Percentiles rank a stretch among this genome's conserved stretches.
Evolutionary conservation across 2,888 invertebrate species (phyloP).

Genomic region (Temnothorax ravouxi): DNA sequence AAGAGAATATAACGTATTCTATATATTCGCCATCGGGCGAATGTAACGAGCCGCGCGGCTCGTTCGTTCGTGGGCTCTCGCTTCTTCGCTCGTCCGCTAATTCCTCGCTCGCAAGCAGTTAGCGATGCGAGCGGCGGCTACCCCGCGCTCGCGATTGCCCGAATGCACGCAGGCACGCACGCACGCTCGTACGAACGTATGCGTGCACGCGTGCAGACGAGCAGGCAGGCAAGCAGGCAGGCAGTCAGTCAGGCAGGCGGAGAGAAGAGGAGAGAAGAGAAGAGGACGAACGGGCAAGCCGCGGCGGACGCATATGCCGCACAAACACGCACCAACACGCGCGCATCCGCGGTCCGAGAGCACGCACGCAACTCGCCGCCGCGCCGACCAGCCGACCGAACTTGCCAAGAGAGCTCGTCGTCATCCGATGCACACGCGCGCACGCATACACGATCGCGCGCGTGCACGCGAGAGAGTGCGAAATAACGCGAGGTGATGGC

Average conservation of each 20-base stretch:
- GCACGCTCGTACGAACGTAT: constrained; percentile 45
- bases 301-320: constrained; percentile 70
- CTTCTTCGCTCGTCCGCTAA: constrained; percentile 72
- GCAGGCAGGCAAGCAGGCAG: constrained; percentile 69
- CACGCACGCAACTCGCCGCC: constrained; percentile 43
- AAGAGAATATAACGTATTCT: background rate
- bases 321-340: constrained; percentile 39
- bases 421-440: constrained; percentile 31
- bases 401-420: constrained; percentile 46
- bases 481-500: constrained; percentile 85
- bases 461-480: constrained; percentile 79
- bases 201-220: constrained; percentile 56
- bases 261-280: constrained; percentile 67
- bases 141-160: constrained; percentile 50
- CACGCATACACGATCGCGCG: constrained; percentile 28
- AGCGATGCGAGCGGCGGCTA: constrained; percentile 57
- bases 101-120: constrained; percentile 69
- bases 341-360: constrained; percentile 34
- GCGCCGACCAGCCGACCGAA: constrained; percentile 29
- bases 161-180: constrained; percentile 49
- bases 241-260: constrained; percentile 79
- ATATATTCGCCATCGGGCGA: constrained; percentile 32
- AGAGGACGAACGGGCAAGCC: constrained; percentile 65
- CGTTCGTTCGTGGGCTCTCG: constrained; percentile 65
- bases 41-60: constrained; percentile 52